Evolutionary conservation across 2,797 vertebrate species (phyloP), one percentile per base, ranked within the genome.

Genomic region (Mus minutoides): DNA sequence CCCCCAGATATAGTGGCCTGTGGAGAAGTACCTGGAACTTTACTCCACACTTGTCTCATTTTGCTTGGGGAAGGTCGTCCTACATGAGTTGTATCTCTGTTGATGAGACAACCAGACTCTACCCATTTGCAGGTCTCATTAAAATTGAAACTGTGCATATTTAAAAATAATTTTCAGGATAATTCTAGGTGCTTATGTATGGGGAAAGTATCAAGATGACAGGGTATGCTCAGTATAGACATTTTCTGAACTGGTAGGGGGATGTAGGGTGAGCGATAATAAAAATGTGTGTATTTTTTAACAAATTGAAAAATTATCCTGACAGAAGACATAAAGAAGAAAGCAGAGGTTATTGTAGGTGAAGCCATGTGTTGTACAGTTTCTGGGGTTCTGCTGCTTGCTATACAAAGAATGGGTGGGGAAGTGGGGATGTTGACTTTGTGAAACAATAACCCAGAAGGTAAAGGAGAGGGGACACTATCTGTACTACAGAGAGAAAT

Each of bases 381-480:
- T 92, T 94, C 86, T 71, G 87, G 62, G 19, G 34, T 89, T 89
- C 16, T 89, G 21, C 17, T 96, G n/a, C 37, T 34, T 87, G n/a
- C 67, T 83, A 79, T 54, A 62, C 40, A 54, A 97, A 94, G 91
- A 89, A 87, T 21, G 83, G 34, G 62, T 88, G 43, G 34, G 34
- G n/a, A 95, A 83, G 49, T 60, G 54, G 83, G 84, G 62, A 86
- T 91, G 58, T 80, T 95, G 71, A 77, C 43, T 95, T 94, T 94
- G 73, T 29, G 85, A 92, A 94, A 56, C 64, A 69, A 78, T 76
- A 92, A 60, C n/a, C 96, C 64, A 56, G 56, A 1, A 1, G 31
- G n/a, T 85, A 80, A 93, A 43, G 64, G 76, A 97, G 90, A 85
- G 77, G 67, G 49, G 64, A 73, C 29, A 56, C 85, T 76, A 77